Evolutionary conservation across 2,888 invertebrate genomes (phyloP).

Genomic region (Caenorhabditis sulstoni): DNA sequence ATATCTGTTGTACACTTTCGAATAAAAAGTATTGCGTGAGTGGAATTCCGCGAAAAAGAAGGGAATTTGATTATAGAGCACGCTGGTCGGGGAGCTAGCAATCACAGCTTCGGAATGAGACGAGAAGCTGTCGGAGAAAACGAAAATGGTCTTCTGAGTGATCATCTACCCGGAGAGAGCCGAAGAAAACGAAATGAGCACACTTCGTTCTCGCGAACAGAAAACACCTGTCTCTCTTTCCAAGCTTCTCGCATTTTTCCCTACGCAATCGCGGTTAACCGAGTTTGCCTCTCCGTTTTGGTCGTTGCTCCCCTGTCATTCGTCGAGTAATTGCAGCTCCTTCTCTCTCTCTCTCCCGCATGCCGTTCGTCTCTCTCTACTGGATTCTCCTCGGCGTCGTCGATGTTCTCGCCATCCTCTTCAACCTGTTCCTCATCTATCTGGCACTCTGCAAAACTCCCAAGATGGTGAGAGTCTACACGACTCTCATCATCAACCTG

Average conservation of each 20-base stretch:
- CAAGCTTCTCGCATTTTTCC: not conserved
- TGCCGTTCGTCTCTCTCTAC: slow-evolving; percentile 13
- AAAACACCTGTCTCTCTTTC: not conserved
- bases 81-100: too few relatives aligned
- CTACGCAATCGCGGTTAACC: not conserved
- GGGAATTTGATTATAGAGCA: too few relatives aligned
- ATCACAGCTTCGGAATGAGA: too few relatives aligned
- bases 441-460: slow-evolving; percentile 50
- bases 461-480: slow-evolving; percentile 31
- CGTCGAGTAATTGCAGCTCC: slow-evolving; percentile 1
- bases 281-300: not conserved
- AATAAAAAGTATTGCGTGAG: not conserved
- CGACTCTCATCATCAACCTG: slow-evolving; percentile 47
- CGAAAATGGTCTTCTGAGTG: too few relatives aligned
- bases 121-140: too few relatives aligned
- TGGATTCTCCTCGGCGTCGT: slow-evolving; percentile 35
- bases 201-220: too few relatives aligned
- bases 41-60: too few relatives aligned
- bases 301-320: not conserved
- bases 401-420: slow-evolving; percentile 34
- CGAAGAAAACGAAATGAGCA: too few relatives aligned
- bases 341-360: too few relatives aligned
- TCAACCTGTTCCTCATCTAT: slow-evolving; percentile 46
- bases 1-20: slow-evolving; percentile 8
- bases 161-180: too few relatives aligned